phyloP scores from a whole-genome alignment of 2,113 vertebrate species.

The Crotalus tigris region DNA sequence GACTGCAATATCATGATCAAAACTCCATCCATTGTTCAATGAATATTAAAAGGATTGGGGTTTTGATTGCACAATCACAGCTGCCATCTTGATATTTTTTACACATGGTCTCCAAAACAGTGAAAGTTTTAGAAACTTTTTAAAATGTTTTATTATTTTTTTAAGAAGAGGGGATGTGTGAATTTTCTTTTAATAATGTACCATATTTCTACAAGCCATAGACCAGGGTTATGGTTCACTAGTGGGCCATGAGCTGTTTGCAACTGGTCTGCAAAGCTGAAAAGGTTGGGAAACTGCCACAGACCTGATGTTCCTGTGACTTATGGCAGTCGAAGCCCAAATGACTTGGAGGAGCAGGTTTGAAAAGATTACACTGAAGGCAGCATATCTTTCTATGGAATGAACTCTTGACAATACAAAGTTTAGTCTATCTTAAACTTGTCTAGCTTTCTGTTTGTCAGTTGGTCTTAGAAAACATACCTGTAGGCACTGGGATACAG shows the following conservation, averaged over 20 bases:
- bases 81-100: neutral
- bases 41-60: neutral
- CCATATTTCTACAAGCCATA: neutral
- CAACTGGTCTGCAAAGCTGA: neutral
- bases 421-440: neutral
- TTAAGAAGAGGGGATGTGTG: neutral
- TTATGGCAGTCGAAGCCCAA: neutral
- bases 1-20: neutral
- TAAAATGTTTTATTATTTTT: neutral
- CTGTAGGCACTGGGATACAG: conserved; percentile 72
- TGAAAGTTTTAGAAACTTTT: neutral
- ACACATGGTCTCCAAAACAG: neutral
- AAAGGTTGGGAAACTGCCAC: neutral
- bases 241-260: neutral
- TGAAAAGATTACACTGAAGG: too few relatives aligned
- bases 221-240: neutral
- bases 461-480: conserved; percentile 56
- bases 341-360: neutral
- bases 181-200: neutral
- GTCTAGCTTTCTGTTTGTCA: neutral
- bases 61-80: neutral
- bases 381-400: neutral
- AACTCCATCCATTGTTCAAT: neutral
- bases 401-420: neutral
- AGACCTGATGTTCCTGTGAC: neutral